Base-by-base conservation (phyloP, 2,113 vertebrate genomes). In the Heterotis niloticus region DNA sequence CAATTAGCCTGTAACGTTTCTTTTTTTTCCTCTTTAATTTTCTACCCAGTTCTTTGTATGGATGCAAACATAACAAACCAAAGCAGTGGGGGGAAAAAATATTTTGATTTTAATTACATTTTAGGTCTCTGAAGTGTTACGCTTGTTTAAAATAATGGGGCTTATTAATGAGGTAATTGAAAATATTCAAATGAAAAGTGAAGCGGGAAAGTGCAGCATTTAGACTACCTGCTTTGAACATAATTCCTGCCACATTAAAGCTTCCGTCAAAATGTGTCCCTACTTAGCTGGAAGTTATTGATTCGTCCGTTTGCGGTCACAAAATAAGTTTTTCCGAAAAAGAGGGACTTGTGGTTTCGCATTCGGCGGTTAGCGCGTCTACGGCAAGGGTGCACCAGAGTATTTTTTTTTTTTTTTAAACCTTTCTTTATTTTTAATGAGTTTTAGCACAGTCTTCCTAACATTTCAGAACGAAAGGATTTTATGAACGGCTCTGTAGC, bases 51-150 rank as follows among this genome's bases (percentile, higher is more conserved):
- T 44, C 74, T 82, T 83, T 89, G 83, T 79, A 82, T 81, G 88
- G 86, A 90, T 14, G 59, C 11, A 62, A 20, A 62, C 13, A 62
- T 86, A 87, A 89, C 85, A 89, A 87, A 62, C 59, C 20, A 20
- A 62, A 17, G 59, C 20, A 2, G 12, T 59, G 57, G 12, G 12
- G 3, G 59, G 13, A 20, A 17, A 17, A 62, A 62, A 17, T 2
- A 62, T 17, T 2, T 62, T 4, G 13, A 62, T 62, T 62, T 62
- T 62, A 62, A 62, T 62, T 62, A 62, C 59, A 62, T 62, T 62
- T 62, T 62, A 17, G 59, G 59, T 62, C 59, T 62, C 59, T 62
- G 59, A 62, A 62, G 59, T 62, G 13, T 4, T 17, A 20, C 13
- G 20, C 14, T 62, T 62, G 3, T 62, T 62, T 62, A 62, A 14